Conservation (phyloP, 2,113 vertebrate species). For the Sceloporus tristichus region DNA sequence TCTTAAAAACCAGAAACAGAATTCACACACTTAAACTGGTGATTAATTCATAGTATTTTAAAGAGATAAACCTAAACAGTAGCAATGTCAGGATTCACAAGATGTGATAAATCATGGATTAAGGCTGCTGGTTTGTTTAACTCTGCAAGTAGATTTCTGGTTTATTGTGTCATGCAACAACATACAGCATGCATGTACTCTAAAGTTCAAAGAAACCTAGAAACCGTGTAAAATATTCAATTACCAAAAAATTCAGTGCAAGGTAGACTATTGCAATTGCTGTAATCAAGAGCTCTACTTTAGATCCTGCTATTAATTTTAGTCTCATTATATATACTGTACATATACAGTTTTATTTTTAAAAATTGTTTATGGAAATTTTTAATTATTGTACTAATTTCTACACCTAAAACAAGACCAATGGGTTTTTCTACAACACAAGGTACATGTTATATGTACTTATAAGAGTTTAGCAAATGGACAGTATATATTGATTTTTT, state of each 20-base stretch:
- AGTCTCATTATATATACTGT: constrained; percentile 45
- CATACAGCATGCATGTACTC: not conserved
- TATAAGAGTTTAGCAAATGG: constrained; percentile 53
- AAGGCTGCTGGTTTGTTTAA: not conserved
- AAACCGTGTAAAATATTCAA: constrained; percentile 18
- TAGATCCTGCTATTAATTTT: not conserved
- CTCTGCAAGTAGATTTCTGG: not conserved
- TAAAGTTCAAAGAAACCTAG: not conserved
- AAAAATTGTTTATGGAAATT: constrained; percentile 20
- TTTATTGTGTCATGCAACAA: not conserved
- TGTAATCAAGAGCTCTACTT: not conserved
- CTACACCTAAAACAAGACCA: constrained; percentile 32
- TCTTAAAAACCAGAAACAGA: not conserved
- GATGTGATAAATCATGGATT: not conserved
- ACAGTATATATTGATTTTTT: constrained; percentile 26
- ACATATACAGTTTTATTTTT: constrained; percentile 10
- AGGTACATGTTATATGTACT: constrained; percentile 7
- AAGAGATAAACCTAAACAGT: not conserved
- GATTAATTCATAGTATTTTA: not conserved
- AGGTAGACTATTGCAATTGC: constrained; percentile 8
- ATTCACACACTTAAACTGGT: not conserved
- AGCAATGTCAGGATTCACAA: not conserved
- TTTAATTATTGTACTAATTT: constrained; percentile 7
- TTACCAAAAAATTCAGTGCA: constrained; percentile 21
- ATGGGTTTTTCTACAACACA: constrained; percentile 28